Conservation (phyloP, 2,888 invertebrate species). For the Helobdella robusta region DNA sequence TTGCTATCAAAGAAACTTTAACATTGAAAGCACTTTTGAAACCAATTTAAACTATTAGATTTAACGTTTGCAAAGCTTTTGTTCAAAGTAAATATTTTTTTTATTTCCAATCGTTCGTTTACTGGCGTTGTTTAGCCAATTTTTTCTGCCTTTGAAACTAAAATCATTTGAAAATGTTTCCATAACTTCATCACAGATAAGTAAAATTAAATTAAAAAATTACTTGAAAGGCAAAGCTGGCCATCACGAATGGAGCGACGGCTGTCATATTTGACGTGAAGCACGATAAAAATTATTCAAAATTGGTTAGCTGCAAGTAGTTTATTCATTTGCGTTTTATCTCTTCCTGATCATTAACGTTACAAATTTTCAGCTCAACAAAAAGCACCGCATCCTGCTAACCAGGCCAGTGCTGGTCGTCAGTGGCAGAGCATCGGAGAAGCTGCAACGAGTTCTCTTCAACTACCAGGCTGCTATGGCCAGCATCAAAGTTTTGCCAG, state of each 20-base stretch:
- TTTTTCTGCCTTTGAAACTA: neutral
- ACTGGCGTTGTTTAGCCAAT: neutral
- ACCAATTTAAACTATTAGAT: no score
- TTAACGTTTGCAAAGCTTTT: no score
- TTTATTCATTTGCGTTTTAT: neutral
- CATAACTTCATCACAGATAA: neutral
- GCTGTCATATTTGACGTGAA: conserved; percentile 29
- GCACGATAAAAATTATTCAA: conserved; percentile 13
- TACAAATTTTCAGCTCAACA: conserved; percentile 3
- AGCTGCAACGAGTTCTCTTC: conserved; percentile 14
- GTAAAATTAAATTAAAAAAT: conserved; percentile 1
- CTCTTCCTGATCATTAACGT: neutral
- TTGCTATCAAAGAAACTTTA: no score
- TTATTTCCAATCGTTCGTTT: no score
- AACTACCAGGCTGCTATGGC: conserved; percentile 6
- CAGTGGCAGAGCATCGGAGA: conserved; percentile 15
- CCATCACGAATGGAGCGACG: conserved; percentile 21
- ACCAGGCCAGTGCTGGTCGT: conserved; percentile 19
- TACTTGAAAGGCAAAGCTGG: conserved; percentile 23
- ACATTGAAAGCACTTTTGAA: no score
- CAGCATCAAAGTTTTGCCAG: conserved; percentile 16
- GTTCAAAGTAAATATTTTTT: no score
- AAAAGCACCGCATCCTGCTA: neutral
- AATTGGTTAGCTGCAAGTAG: conserved; percentile 2
- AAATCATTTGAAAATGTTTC: no score